These are phyloP conservation scores for Megalops atlanticus DNA, from an alignment of 2,113 vertebrate species.

Conservation along the genomic window DNA sequence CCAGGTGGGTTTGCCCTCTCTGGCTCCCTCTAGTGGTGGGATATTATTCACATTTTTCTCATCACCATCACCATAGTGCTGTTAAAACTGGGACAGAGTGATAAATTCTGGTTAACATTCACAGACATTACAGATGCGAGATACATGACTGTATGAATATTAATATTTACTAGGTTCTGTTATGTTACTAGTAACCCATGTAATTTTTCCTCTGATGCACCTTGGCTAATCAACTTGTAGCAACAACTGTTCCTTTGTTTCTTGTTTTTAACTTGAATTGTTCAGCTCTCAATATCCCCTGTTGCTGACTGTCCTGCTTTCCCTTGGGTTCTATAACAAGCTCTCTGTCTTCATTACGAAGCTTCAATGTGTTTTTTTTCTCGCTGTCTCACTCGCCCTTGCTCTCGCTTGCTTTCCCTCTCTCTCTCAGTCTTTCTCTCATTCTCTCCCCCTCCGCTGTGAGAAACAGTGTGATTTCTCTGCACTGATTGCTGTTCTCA, in stretches of 20 bases:
- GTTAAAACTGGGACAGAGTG: background rate
- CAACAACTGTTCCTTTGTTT: background rate
- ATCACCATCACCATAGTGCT: background rate
- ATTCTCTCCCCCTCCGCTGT: background rate
- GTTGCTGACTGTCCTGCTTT: background rate
- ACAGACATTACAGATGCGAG: too few relatives aligned
- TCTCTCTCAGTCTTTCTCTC: background rate
- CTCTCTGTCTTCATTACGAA: background rate
- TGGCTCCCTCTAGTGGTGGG: constrained; percentile 12
- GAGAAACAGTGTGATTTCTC: too few relatives aligned
- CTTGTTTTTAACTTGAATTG: background rate
- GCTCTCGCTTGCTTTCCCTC: background rate
- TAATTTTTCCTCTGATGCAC: background rate
- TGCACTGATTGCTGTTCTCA: background rate
- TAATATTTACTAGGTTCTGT: too few relatives aligned
- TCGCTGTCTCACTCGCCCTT: background rate
- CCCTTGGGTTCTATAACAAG: background rate
- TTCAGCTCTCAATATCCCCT: background rate
- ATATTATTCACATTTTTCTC: background rate
- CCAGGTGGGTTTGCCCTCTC: background rate
- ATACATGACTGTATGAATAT: too few relatives aligned
- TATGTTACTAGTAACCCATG: background rate
- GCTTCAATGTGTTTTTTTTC: background rate
- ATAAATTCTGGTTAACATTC: background rate
- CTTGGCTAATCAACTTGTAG: background rate